These are phyloP conservation scores for Maniola jurtina DNA, from an alignment of 1,140 invertebrate genomes.

Conservation along the genomic window DNA sequence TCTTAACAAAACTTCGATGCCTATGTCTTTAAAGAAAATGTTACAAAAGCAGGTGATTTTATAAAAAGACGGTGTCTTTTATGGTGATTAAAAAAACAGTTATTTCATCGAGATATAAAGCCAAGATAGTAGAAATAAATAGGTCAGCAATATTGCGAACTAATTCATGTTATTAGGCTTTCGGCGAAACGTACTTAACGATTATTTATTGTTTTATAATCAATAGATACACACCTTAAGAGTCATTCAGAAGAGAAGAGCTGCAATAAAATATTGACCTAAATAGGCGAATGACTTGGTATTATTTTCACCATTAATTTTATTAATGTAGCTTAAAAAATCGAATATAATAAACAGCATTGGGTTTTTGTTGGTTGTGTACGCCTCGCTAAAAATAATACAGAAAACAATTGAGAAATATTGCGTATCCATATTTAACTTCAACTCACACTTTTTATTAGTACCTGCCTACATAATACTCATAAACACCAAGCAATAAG, in stretches of 20 bases:
- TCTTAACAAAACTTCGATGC: conserved; percentile 64
- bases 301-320: background rate
- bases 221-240: conserved; percentile 35
- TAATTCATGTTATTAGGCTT: conserved; percentile 56
- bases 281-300: background rate
- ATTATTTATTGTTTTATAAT: conserved; percentile 72
- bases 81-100: conserved; percentile 42
- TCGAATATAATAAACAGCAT: no score
- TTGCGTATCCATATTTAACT: background rate
- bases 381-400: background rate
- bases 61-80: conserved; percentile 56
- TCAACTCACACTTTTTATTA: background rate
- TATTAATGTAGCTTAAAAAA: no score
- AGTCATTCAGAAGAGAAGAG: background rate
- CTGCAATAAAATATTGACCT: background rate
- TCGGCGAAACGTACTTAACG: conserved; percentile 44
- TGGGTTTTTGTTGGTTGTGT: no score
- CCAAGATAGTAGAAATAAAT: conserved; percentile 62
- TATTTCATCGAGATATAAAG: conserved; percentile 58
- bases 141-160: conserved; percentile 47
- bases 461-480: background rate
- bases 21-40: conserved; percentile 55
- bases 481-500: conserved; percentile 4
- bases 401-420: conserved; percentile 1
- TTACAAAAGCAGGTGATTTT: conserved; percentile 76